Evolutionary conservation across 1,140 invertebrate species (phyloP), one percentile per base, ranked within the genome.

Genomic region (Micrasema minimum): DNA sequence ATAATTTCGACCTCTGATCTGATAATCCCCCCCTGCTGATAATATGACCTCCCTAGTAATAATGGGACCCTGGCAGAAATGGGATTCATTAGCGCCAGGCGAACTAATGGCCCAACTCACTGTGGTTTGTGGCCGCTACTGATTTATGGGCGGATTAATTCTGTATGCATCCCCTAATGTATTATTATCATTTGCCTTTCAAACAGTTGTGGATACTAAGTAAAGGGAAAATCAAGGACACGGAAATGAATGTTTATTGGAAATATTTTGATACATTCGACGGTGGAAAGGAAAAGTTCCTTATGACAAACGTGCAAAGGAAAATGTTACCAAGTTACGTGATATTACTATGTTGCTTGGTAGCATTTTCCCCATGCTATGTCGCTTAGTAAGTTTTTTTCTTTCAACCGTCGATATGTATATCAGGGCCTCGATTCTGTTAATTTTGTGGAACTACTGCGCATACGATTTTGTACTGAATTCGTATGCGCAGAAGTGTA

Each of bases 61-160:
- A 18, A 20, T 1, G 2, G 7, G 18, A 48, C 20, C 16, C 18
- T 20, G 45, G 14, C 45, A 48, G 14, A 18, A 31, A 10, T 37
- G 62, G 53, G 53, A 57, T 57, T 57, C 62, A 65, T 65, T 65
- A 48, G 43, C 22, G 22, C 43, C 46, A 16, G 62, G n/a, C 23
- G 18, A 51, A 22, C 31, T 16, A 57, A 26, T 65, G 55, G 51
- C n/a, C 23, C 64, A 20, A 59, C 66, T 37, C 51, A 61, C 18
- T 46, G 68, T 31, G 57, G 55, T 61, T 37, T 62, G 68, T 14
- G 68, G 68, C 23, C 68, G 18, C 37, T 43, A 14, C 50, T 66
- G 65, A 71, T 71, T 71, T 71, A 71, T 46, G 64, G 51, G 31
- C 64, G 69, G 69, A 66, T 71, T 71, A 62, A 61, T 70, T 57